phyloP scores from a whole-genome alignment of 2,797 vertebrate genomes.

The Leptodactylus fallax region DNA sequence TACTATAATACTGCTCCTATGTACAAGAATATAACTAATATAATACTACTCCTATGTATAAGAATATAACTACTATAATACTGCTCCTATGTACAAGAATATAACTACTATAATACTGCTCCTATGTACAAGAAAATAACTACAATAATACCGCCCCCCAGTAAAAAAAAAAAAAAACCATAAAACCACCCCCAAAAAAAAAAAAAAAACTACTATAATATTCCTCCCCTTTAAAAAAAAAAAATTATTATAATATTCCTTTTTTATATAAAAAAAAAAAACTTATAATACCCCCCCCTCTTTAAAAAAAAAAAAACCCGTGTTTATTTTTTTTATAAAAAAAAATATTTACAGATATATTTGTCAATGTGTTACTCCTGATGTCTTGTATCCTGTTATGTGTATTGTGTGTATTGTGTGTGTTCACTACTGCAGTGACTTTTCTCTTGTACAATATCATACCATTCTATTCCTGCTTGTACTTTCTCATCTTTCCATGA shows the following conservation, averaged over 20 bases:
- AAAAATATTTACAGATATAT: not conserved
- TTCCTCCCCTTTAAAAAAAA: not conserved
- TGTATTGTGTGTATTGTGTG: too few species aligned
- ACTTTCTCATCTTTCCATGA: not conserved
- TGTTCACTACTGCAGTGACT: too few species aligned
- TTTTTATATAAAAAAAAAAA: not conserved
- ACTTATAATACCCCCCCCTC: not conserved
- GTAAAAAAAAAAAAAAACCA: too few species aligned
- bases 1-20: not conserved
- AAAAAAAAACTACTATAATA: not conserved
- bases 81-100: not conserved
- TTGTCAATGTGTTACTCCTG: not conserved
- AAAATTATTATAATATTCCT: not conserved
- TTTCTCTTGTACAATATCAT: not conserved
- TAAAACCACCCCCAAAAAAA: too few species aligned
- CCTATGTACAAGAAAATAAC: not conserved
- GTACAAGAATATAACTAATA: not conserved
- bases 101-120: slow-evolving; percentile 2
- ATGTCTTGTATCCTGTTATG: not conserved
- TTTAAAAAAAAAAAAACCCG: too few species aligned
- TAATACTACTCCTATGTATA: slow-evolving; percentile 1
- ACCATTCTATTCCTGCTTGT: not conserved
- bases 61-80: slow-evolving; percentile 11
- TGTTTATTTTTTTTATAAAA: too few species aligned
- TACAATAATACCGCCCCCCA: not conserved